These are phyloP conservation scores for Ashinkailepas kermadecensis DNA, from an alignment of 2,888 invertebrate genomes.

Conservation along the genomic window DNA sequence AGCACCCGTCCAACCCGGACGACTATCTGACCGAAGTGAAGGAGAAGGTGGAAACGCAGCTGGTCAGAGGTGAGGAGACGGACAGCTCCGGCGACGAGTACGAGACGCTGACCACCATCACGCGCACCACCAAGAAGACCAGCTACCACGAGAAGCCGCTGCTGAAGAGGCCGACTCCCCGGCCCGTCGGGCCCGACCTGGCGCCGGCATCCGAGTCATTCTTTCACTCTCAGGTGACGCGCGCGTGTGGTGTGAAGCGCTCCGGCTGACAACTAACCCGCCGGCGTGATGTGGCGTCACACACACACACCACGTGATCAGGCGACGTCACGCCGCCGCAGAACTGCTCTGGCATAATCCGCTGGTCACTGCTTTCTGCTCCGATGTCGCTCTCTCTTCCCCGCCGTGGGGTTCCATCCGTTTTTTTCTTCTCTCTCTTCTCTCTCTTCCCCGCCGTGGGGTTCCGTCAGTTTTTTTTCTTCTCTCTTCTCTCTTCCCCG, in stretches of 20 bases:
- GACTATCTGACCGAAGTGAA: background rate
- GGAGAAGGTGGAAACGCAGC: background rate
- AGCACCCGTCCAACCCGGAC: background rate
- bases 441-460: background rate
- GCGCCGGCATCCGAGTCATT: no score
- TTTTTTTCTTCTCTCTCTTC: background rate
- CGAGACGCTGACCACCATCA: conserved; percentile 19
- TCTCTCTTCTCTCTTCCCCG: background rate
- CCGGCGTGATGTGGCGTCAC: no score
- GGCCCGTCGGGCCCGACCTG: no score
- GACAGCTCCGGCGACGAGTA: conserved; percentile 14
- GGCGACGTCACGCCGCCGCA: no score
- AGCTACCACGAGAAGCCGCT: conserved; percentile 35
- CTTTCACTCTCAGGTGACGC: no score
- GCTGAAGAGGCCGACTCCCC: no score
- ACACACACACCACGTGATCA: no score
- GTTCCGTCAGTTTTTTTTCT: background rate
- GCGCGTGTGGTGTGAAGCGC: no score
- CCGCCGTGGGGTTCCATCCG: background rate
- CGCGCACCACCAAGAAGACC: conserved; percentile 37
- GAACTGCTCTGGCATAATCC: no score
- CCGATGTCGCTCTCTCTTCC: background rate
- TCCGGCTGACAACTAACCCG: no score
- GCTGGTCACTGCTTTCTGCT: background rate
- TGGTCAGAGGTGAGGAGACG: background rate